These are phyloP conservation scores for Pyrochroa serraticornis DNA, from an alignment of 2,888 invertebrate genomes.

Conservation along the genomic window DNA sequence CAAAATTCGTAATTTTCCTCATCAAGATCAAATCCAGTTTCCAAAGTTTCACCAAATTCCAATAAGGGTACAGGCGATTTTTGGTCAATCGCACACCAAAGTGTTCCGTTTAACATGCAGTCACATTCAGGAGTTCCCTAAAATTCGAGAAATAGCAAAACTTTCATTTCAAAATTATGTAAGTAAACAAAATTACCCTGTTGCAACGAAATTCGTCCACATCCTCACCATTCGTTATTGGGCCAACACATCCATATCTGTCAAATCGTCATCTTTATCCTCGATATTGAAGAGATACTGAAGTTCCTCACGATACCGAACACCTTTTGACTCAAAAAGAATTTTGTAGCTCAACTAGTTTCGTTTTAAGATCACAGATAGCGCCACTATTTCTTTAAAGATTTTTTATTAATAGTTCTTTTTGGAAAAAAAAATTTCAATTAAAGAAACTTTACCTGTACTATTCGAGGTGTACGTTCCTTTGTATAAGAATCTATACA, in stretches of 20 bases:
- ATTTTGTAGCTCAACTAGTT: no score
- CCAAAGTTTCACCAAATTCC: background rate
- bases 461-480: background rate
- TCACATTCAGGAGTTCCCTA: background rate
- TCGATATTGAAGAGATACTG: background rate
- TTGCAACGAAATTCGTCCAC: slow-evolving; percentile 5
- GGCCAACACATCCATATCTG: background rate
- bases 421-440: no score
- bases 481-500: slow-evolving; percentile 4
- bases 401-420: no score
- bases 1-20: background rate
- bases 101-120: background rate
- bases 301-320: background rate
- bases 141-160: background rate
- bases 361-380: no score
- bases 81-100: background rate
- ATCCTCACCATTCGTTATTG: background rate
- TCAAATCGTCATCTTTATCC: background rate
- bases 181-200: background rate
- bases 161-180: background rate
- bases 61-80: background rate
- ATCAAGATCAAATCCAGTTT: background rate
- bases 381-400: no score
- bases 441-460: no score
- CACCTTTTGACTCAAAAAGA: background rate